Evolutionary conservation across 1,140 invertebrate species (phyloP).

Genomic region (Vanessa tameamea): DNA sequence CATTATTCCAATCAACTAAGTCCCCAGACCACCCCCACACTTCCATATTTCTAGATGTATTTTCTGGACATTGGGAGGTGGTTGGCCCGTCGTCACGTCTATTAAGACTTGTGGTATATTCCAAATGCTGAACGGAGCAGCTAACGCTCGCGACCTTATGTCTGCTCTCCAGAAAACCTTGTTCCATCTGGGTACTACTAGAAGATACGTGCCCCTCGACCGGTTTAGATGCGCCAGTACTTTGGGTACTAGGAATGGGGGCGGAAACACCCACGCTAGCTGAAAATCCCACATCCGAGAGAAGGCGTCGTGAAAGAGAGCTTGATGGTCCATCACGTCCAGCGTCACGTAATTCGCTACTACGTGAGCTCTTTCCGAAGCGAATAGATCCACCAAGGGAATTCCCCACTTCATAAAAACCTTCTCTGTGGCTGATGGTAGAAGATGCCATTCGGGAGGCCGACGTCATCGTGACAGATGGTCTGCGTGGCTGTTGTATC

Average conservation of each 20-base stretch:
- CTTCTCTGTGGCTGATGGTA: not conserved
- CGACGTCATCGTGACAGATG: slow-evolving; percentile 23
- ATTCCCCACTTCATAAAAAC: slow-evolving; percentile 36
- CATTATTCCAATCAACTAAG: too few relatives aligned
- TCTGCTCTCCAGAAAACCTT: slow-evolving; percentile 37
- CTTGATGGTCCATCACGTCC: slow-evolving; percentile 25
- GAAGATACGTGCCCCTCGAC: slow-evolving; percentile 29
- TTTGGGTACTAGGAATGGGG: slow-evolving; percentile 34
- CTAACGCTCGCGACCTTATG: slow-evolving; percentile 29
- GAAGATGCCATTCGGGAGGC: slow-evolving; percentile 35
- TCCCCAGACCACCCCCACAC: slow-evolving; percentile 17
- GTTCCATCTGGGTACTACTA: slow-evolving; percentile 42
- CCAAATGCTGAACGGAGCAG: not conserved
- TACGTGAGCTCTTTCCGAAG: slow-evolving; percentile 34
- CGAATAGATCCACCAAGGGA: slow-evolving; percentile 43
- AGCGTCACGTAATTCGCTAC: slow-evolving; percentile 33
- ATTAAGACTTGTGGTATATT: too few relatives aligned
- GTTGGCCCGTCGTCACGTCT: too few relatives aligned
- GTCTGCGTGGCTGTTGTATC: slow-evolving; percentile 40
- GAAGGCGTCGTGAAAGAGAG: slow-evolving; percentile 37
- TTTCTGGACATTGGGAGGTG: too few relatives aligned
- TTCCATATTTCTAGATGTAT: slow-evolving; percentile 30
- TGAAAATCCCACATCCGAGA: slow-evolving; percentile 30
- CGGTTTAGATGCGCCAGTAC: slow-evolving; percentile 37
- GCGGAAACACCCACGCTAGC: slow-evolving; percentile 44